Conservation (phyloP, 2,888 invertebrate genomes). For the Drosophila mulleri region DNA sequence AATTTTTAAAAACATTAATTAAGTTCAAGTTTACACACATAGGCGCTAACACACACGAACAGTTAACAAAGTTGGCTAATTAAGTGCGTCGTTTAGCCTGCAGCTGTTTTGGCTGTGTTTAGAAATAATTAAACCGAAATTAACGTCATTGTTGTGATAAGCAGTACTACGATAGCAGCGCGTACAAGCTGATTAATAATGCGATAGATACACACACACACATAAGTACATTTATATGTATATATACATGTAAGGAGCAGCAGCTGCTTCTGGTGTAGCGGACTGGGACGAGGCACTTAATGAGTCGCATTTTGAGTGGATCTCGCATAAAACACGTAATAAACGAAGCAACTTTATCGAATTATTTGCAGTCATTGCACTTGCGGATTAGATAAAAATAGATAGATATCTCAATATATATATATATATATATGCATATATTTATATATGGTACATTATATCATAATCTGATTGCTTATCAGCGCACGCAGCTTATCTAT, state of each 20-base stretch:
- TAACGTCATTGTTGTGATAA: constrained; percentile 55
- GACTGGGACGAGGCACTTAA: constrained; percentile 8
- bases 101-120: constrained; percentile 31
- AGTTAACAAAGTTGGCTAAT: constrained; percentile 33
- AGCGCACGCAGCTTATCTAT: constrained; percentile 41
- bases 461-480: constrained; percentile 38
- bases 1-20: constrained; percentile 32
- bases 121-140: constrained; percentile 46
- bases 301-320: constrained; percentile 34
- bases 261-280: constrained; percentile 1
- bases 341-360: constrained; percentile 37
- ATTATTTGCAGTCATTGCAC: constrained; percentile 36
- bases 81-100: constrained; percentile 37
- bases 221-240: neutral
- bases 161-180: constrained; percentile 17
- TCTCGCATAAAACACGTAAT: constrained; percentile 51
- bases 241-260: constrained; percentile 18
- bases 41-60: constrained; percentile 4
- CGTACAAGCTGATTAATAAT: constrained; percentile 48
- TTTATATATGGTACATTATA: neutral
- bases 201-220: constrained; percentile 2
- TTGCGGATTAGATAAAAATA: constrained; percentile 47
- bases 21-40: constrained; percentile 33
- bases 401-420: neutral
- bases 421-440: too few species aligned